Percentiles rank a stretch among this genome's conserved stretches.
Conservation (phyloP, 2,888 invertebrate genomes). For the Cancer borealis region DNA sequence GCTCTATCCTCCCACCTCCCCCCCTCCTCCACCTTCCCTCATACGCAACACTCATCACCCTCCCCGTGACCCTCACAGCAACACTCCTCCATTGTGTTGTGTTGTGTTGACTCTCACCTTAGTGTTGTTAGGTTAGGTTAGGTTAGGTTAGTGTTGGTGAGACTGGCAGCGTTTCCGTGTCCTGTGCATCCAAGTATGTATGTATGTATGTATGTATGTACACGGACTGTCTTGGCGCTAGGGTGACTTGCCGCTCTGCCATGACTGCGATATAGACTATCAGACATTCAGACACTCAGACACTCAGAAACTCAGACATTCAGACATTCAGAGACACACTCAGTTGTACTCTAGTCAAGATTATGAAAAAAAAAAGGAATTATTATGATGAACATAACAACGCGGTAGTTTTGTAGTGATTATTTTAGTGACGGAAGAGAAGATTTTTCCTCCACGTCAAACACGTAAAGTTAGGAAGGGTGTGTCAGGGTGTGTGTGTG, state of each 20-base stretch:
- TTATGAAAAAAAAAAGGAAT: no score
- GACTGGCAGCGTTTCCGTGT: not conserved
- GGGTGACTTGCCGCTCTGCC: no score
- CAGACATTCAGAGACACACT: constrained; percentile 17
- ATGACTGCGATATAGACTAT: no score
- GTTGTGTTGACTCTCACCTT: no score
- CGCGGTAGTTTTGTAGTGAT: no score
- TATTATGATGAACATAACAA: no score
- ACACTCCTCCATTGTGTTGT: not conserved
- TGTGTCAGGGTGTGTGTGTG: no score
- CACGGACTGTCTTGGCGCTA: not conserved
- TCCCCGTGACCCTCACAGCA: not conserved
- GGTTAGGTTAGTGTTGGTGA: no score
- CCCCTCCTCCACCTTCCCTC: not conserved
- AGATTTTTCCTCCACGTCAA: no score
- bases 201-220: not conserved
- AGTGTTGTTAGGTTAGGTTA: not conserved
- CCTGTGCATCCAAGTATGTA: not conserved
- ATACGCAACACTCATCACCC: not conserved
- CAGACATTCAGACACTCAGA: constrained; percentile 41
- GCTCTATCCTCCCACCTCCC: not conserved
- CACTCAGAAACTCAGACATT: constrained; percentile 36
- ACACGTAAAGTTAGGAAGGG: no score
- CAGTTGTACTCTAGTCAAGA: no score
- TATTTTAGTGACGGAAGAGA: no score